These are phyloP conservation scores for Micromussa lordhowensis DNA, from an alignment of 92 coral and sea anemone genomes.

Conservation along the genomic window DNA sequence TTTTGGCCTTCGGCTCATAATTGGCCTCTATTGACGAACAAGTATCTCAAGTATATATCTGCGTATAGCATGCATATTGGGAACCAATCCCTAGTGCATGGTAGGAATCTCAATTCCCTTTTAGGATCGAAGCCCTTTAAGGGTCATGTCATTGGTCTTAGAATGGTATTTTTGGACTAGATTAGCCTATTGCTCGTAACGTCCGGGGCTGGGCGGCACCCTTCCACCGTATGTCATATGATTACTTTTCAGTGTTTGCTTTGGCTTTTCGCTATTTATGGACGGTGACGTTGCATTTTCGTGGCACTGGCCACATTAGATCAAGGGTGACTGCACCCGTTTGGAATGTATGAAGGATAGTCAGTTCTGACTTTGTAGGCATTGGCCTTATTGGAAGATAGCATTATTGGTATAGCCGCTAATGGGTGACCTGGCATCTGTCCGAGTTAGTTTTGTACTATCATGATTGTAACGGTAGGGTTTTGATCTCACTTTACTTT, in stretches of 20 bases:
- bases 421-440: no score
- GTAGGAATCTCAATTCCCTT: conserved; percentile 1
- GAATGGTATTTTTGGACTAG: neutral
- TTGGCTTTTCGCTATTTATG: neutral
- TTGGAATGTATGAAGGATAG: no score
- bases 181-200: no score
- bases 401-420: no score
- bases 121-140: neutral
- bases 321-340: neutral
- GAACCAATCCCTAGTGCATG: neutral
- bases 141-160: neutral
- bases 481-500: no score
- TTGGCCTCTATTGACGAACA: neutral
- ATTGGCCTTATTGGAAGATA: neutral
- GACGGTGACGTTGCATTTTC: no score
- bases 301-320: no score
- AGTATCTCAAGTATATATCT: neutral
- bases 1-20: conserved; percentile 39
- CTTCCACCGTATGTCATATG: no score
- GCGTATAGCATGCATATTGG: neutral
- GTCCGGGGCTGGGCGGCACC: no score
- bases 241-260: no score
- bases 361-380: neutral
- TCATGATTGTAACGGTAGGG: no score
- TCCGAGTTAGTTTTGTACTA: no score